Evolutionary conservation across 2,797 vertebrate species (phyloP).

Genomic region (Mareca penelope): DNA sequence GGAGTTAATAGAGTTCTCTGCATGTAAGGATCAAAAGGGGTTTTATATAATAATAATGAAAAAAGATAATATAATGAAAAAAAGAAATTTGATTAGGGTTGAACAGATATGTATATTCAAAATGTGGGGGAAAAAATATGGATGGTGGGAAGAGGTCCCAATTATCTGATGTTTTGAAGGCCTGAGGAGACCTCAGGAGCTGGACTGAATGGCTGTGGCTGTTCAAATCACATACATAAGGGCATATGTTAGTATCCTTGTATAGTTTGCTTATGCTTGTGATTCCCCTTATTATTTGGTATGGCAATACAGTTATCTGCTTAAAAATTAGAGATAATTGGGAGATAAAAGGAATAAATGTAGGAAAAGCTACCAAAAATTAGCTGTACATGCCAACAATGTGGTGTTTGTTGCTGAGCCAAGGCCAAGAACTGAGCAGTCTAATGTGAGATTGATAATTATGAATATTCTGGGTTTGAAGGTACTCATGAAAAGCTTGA

Average conservation of each 20-base stretch:
- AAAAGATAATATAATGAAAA: not conserved
- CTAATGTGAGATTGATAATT: not conserved
- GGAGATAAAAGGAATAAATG: slow-evolving; percentile 4
- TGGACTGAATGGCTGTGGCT: not conserved
- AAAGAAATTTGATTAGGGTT: not conserved
- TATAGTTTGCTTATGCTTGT: not conserved
- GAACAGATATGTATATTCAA: not conserved
- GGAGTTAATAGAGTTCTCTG: not conserved
- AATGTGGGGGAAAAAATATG: not conserved
- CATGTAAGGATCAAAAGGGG: not conserved
- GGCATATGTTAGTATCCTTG: not conserved
- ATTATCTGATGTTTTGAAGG: fast-evolving
- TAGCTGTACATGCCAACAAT: not conserved
- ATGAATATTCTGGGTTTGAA: not conserved
- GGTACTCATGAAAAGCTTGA: not conserved
- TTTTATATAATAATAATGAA: not conserved
- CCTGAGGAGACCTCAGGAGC: not conserved
- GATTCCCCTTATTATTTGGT: not conserved
- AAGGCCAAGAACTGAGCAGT: not conserved
- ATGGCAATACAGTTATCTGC: not conserved
- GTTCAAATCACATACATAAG: not conserved
- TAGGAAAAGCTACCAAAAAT: not conserved
- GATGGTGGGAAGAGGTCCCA: not conserved
- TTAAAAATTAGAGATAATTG: slow-evolving; percentile 19
- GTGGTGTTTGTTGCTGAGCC: not conserved